These are phyloP conservation scores for Beroe forskalii DNA, from an alignment of 37 sponge, comb jelly and placozoan genomes.

Conservation along the genomic window DNA sequence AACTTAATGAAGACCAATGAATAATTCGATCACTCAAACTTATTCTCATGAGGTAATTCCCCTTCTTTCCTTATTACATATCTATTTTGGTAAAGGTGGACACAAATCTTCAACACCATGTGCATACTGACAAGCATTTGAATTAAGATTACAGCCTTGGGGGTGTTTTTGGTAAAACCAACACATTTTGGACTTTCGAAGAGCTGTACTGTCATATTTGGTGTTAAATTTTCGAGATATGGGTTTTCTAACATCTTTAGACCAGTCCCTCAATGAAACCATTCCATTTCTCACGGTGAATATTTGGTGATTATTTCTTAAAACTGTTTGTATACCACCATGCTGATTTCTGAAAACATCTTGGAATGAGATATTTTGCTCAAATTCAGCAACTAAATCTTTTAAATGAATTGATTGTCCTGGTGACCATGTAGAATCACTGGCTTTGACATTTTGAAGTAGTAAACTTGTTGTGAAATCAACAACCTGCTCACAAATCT, in stretches of 20 bases:
- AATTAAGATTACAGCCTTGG: slow-evolving; percentile 28
- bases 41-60: too few relatives aligned
- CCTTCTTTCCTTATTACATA: too few relatives aligned
- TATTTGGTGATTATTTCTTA: slow-evolving; percentile 27
- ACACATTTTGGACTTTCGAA: slow-evolving; percentile 22
- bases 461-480: slow-evolving; percentile 16
- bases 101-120: slow-evolving; percentile 38
- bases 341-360: neutral
- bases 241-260: neutral
- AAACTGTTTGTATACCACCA: slow-evolving; percentile 54
- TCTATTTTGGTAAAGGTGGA: neutral
- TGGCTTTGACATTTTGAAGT: slow-evolving; percentile 4
- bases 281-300: slow-evolving; percentile 1
- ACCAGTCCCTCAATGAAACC: slow-evolving; percentile 58
- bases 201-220: slow-evolving; percentile 45
- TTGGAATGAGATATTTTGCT: neutral
- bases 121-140: neutral
- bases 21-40: too few relatives aligned
- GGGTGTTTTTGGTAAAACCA: slow-evolving; percentile 45
- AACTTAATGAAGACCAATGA: too few relatives aligned
- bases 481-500: neutral
- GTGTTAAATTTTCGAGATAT: neutral
- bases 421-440: neutral
- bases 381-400: neutral
- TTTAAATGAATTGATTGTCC: neutral